These are phyloP conservation scores for Crepidodera aurea DNA, from an alignment of 2,888 invertebrate genomes.

Conservation along the genomic window DNA sequence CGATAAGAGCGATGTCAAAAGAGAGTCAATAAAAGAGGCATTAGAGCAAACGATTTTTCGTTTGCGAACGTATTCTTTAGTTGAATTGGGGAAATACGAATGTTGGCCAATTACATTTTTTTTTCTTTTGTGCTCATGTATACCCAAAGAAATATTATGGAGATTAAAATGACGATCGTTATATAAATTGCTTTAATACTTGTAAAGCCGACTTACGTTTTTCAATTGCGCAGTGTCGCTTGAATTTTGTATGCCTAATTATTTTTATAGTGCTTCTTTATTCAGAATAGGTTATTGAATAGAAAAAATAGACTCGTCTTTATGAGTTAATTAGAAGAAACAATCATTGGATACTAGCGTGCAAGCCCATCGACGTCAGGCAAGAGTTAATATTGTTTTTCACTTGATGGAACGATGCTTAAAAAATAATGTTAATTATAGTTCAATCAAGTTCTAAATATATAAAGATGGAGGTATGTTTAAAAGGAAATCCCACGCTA, in stretches of 20 bases:
- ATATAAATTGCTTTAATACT: conserved; percentile 29
- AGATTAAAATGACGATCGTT: conserved; percentile 34
- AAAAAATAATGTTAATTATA: too few species aligned
- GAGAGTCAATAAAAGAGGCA: conserved; percentile 47
- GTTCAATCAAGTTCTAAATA: too few species aligned
- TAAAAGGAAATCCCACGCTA: too few species aligned
- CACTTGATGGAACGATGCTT: too few species aligned
- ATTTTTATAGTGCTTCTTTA: too few species aligned
- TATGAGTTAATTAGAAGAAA: too few species aligned
- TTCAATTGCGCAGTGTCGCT: background rate
- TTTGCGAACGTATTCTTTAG: conserved; percentile 36
- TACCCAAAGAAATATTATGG: conserved; percentile 24
- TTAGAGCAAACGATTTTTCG: conserved; percentile 48
- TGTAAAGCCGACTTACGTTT: conserved; percentile 7
- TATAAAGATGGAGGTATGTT: too few species aligned
- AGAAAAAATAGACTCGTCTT: too few species aligned
- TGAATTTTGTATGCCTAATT: background rate
- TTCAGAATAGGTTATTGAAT: too few species aligned
- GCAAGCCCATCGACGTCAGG: too few species aligned
- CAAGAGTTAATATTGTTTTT: too few species aligned
- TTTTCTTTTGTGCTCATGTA: conserved; percentile 11
- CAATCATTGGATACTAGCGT: too few species aligned
- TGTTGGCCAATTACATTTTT: conserved; percentile 39
- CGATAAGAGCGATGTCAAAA: conserved; percentile 46
- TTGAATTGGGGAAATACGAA: conserved; percentile 37